Evolutionary conservation across 2,113 vertebrate genomes (phyloP).

Genomic region (Heliornis fulica): DNA sequence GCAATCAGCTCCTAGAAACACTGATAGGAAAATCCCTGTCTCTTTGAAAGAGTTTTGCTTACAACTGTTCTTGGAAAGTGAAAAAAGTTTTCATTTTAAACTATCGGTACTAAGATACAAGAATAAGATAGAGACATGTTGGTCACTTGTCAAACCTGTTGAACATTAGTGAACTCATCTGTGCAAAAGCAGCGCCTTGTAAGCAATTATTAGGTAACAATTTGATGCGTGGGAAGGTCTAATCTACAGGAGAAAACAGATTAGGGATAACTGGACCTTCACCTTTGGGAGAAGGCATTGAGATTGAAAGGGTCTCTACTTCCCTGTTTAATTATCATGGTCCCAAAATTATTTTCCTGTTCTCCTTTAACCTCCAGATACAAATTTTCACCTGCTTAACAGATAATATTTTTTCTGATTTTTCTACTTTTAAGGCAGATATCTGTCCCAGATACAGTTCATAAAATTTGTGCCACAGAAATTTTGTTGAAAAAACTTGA

Average conservation of each 20-base stretch:
- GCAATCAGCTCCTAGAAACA: neutral
- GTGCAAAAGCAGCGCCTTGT: neutral
- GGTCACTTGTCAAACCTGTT: neutral
- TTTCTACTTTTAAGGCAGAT: neutral
- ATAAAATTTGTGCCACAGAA: neutral
- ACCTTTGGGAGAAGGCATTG: neutral
- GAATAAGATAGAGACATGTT: neutral
- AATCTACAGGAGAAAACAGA: neutral
- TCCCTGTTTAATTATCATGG: neutral
- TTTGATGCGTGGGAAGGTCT: neutral
- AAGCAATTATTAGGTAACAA: neutral
- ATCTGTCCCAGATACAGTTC: neutral
- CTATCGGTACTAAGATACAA: neutral
- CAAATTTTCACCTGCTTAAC: neutral
- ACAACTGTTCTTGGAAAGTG: neutral
- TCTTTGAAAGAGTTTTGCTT: neutral
- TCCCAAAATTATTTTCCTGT: neutral
- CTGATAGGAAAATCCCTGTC: neutral
- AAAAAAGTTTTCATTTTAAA: neutral
- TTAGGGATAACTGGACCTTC: neutral
- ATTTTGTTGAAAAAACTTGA: neutral
- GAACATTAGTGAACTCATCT: neutral
- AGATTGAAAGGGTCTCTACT: neutral
- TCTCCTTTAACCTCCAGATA: neutral
- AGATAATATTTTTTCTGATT: neutral